Conservation (phyloP, 2,888 invertebrate species). For the Fabriciana adippe region DNA sequence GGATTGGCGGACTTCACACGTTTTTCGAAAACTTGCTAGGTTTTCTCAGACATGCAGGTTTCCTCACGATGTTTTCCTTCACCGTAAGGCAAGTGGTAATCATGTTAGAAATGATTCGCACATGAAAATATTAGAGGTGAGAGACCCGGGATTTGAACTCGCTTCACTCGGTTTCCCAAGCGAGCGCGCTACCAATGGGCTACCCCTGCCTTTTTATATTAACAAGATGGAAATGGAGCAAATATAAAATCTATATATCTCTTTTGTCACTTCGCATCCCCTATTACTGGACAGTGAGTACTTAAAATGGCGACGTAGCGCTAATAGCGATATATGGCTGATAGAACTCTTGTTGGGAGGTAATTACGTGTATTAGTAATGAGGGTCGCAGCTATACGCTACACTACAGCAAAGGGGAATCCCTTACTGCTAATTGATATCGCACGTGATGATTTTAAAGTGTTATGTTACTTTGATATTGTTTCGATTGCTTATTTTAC, state of each 20-base stretch:
- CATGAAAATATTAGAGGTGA: too few species aligned
- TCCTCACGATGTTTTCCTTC: too few species aligned
- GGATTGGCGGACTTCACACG: too few species aligned
- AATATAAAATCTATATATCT: neutral
- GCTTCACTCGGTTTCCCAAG: too few species aligned
- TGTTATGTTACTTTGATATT: constrained; percentile 26
- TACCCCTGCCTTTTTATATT: neutral
- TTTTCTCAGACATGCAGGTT: too few species aligned
- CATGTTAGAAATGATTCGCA: too few species aligned
- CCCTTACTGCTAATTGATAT: constrained; percentile 57
- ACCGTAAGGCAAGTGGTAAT: too few species aligned
- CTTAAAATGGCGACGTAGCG: constrained; percentile 66
- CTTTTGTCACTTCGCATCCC: neutral
- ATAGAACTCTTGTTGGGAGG: constrained; percentile 63
- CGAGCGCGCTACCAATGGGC: too few species aligned
- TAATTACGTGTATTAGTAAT: constrained; percentile 79
- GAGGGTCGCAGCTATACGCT: constrained; percentile 47
- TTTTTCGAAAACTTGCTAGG: too few species aligned
- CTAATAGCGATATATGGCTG: constrained; percentile 71
- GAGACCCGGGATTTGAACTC: too few species aligned
- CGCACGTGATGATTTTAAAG: constrained; percentile 51
- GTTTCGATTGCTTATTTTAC: constrained; percentile 34
- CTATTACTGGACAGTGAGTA: constrained; percentile 30
- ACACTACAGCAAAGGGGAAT: constrained; percentile 37
- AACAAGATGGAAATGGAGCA: too few species aligned